Evolutionary conservation across 2,888 invertebrate genomes (phyloP), one percentile per base, ranked within the genome.

Genomic region (Cerceris rybyensis): DNA sequence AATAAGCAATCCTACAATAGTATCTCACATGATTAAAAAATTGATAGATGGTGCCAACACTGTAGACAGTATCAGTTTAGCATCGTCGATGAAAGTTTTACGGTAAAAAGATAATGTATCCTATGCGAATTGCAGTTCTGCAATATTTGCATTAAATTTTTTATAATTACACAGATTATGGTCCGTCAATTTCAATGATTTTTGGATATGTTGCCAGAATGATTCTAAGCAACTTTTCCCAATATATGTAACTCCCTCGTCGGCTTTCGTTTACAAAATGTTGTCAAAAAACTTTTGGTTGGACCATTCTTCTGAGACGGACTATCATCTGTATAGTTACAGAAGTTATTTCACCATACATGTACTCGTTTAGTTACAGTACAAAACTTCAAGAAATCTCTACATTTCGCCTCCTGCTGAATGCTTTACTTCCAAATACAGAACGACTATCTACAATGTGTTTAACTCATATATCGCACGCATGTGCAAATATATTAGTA

Each of bases 381-480:
- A 59, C 75, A 14, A 59, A 58, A 0, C 73, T 75, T 7, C 59
- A 75, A 0, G 55, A 74, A 13, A 5, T 58, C 0, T 1, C 43
- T 0, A 0, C 6, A 0, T 41, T 88, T 16, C 6, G 16, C 28
- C 0, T 69, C 0, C 52, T 88, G 16, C 2, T 89, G 0, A 0
- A 28, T 1, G 17, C 11, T 2, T 46, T 87, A 67, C 88, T 93
- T 65, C 87, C 93, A 61, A 94, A 95, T 90, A 92, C 96, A 54
- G 93, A 94, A 0, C 92, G 94, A n/a, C 88, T 96, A 11, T 95
- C 95, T 11, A 81, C 94, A 13, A 91, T 95, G 86, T 94, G 94
- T 77, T 94, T 95, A 89, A 93, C 96, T 0, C 97, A 97, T 86
- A 89, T 96, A 64, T 94, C 95, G 0, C 91, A 96, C 28, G 89